A percentile compares a stretch with the other conserved stretches of the same genome.
These are phyloP conservation scores for Helostoma temminkii DNA, from an alignment of 2,797 vertebrate genomes.

Conservation along the genomic window DNA sequence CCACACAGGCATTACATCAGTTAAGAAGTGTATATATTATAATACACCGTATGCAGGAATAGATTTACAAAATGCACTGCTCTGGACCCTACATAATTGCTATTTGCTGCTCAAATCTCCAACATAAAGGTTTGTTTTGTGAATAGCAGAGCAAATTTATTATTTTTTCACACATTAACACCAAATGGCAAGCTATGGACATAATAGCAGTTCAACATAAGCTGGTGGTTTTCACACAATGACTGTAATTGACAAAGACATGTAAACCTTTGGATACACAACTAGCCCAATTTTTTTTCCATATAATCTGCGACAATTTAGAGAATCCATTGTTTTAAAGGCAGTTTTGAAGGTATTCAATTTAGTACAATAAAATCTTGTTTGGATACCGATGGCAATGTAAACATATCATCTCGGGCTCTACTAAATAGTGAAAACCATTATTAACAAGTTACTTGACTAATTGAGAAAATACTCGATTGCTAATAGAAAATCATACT, in stretches of 20 bases:
- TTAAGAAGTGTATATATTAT: too few relatives aligned
- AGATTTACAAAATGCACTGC: not conserved
- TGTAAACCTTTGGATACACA: too few relatives aligned
- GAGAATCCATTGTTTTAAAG: too few relatives aligned
- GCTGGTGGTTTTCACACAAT: not conserved
- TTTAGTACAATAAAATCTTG: not conserved
- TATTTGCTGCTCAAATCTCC: conserved; percentile 3
- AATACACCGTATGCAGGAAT: too few relatives aligned
- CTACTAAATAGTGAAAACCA: not conserved
- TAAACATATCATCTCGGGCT: not conserved
- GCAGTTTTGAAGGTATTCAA: not conserved
- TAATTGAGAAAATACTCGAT: not conserved
- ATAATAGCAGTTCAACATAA: not conserved
- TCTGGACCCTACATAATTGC: conserved; percentile 17
- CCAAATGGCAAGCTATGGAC: conserved; percentile 6
- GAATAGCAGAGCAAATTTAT: not conserved
- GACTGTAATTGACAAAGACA: too few relatives aligned
- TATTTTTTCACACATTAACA: conserved; percentile 1
- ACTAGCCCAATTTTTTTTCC: too few relatives aligned
- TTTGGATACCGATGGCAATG: not conserved
- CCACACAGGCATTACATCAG: conserved; percentile 17
- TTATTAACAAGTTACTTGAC: not conserved
- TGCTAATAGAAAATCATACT: not conserved
- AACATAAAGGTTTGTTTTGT: not conserved
- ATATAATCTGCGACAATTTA: too few relatives aligned